phyloP scores from a whole-genome alignment of 2,113 vertebrate species.

The Gadus macrocephalus region DNA sequence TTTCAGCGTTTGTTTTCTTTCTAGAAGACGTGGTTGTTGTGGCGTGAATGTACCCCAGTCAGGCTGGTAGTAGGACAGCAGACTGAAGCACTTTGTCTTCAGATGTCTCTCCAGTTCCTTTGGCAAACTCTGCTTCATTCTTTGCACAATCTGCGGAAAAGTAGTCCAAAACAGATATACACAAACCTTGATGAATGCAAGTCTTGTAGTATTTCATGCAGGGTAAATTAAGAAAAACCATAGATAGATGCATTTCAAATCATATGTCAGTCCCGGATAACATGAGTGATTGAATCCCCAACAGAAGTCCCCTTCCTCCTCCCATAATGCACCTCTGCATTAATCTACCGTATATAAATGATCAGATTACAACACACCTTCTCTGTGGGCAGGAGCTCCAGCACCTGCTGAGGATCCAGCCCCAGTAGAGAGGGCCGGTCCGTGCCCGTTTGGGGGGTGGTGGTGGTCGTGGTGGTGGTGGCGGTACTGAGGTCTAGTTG shows the following conservation, averaged over 20 bases:
- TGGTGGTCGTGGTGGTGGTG: neutral
- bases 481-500: conserved; percentile 61
- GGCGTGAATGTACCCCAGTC: conserved; percentile 67
- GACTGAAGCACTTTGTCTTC: conserved; percentile 72
- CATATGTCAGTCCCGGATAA: no score
- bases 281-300: no score
- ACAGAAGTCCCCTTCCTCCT: no score
- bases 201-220: no score
- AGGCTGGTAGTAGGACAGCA: conserved; percentile 80
- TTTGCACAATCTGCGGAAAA: conserved; percentile 65
- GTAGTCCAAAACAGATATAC: neutral
- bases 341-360: no score
- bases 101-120: conserved; percentile 76
- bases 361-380: conserved; percentile 43
- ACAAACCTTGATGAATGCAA: no score
- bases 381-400: conserved; percentile 71
- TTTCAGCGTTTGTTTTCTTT: neutral
- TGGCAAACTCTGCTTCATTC: conserved; percentile 71
- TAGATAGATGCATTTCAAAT: no score
- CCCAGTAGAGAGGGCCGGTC: conserved; percentile 63
- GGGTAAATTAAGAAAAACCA: no score
- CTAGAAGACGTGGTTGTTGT: no score
- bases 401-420: conserved; percentile 64
- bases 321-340: no score
- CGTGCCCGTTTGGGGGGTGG: conserved; percentile 12